A percentile compares a stretch with the other conserved stretches of the same genome.
Conservation (phyloP, 1,140 invertebrate genomes). For the Geopemphigus sp. region DNA sequence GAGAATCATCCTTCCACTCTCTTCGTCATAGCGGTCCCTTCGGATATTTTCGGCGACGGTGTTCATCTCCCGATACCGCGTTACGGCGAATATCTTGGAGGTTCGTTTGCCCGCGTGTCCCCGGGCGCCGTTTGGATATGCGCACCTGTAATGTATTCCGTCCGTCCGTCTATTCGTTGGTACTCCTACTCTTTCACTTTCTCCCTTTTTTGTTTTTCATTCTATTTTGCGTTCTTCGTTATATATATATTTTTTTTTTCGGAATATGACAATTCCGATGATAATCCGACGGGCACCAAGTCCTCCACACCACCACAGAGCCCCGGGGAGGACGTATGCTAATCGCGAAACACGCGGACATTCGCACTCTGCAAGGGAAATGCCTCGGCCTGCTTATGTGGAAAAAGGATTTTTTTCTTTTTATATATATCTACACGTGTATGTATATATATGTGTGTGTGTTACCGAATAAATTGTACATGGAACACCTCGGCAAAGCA, state of each 20-base stretch:
- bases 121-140: conserved; percentile 30
- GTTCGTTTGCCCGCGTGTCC: conserved; percentile 28
- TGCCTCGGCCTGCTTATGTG: not conserved
- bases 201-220: too few species aligned
- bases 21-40: conserved; percentile 7
- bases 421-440: not conserved
- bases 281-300: conserved; percentile 13
- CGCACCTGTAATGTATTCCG: conserved; percentile 45
- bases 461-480: too few species aligned
- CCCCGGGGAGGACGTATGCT: conserved; percentile 25
- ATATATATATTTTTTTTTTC: not conserved
- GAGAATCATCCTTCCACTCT: not conserved
- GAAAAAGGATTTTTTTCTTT: not conserved
- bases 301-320: not conserved
- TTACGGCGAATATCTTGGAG: not conserved
- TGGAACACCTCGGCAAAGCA: too few species aligned
- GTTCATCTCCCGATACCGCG: conserved; percentile 15
- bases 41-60: conserved; percentile 26
- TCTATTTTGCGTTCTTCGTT: too few species aligned
- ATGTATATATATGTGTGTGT: too few species aligned
- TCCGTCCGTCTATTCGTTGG: not conserved
- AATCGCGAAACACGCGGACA: conserved; percentile 20
- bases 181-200: too few species aligned
- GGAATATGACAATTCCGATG: conserved; percentile 44
- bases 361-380: conserved; percentile 5